phyloP scores from a whole-genome alignment of 2,888 invertebrate species.

The Entomobrya proxima region DNA sequence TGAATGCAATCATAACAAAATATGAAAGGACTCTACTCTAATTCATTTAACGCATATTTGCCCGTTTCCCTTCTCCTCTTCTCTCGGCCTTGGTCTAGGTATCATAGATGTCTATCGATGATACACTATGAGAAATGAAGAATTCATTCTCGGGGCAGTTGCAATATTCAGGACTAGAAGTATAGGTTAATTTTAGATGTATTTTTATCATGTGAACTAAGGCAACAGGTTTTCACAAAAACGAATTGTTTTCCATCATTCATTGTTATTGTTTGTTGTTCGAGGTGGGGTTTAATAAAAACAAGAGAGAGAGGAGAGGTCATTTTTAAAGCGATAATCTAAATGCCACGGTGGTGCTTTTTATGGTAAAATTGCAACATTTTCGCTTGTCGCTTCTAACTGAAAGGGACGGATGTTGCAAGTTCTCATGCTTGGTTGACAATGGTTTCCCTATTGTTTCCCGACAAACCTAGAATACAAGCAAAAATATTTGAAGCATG shows the following conservation, averaged over 20 bases:
- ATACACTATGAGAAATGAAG: neutral
- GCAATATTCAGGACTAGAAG: neutral
- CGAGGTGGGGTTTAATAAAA: neutral
- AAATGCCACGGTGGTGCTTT: neutral
- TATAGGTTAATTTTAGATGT: neutral
- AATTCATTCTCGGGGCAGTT: neutral
- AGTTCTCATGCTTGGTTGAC: neutral
- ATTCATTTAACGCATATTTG: too few species aligned
- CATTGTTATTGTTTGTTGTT: slow-evolving; percentile 27
- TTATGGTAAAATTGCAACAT: neutral
- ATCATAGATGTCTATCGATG: too few species aligned
- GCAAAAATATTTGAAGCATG: too few species aligned
- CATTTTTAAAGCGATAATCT: slow-evolving; percentile 51
- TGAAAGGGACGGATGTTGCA: neutral
- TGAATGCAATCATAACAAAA: too few species aligned
- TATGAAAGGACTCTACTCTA: too few species aligned
- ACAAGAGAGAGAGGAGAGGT: slow-evolving; percentile 59
- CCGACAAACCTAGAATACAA: neutral
- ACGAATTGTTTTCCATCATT: slow-evolving; percentile 59
- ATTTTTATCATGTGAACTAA: slow-evolving; percentile 59
- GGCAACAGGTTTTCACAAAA: slow-evolving; percentile 66
- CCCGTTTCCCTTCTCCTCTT: too few species aligned
- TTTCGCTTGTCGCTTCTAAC: neutral
- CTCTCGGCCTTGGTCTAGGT: too few species aligned
- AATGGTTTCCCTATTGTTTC: neutral